These are phyloP conservation scores for Lampropteryx suffumata DNA, from an alignment of 2,888 invertebrate species.

Conservation along the genomic window DNA sequence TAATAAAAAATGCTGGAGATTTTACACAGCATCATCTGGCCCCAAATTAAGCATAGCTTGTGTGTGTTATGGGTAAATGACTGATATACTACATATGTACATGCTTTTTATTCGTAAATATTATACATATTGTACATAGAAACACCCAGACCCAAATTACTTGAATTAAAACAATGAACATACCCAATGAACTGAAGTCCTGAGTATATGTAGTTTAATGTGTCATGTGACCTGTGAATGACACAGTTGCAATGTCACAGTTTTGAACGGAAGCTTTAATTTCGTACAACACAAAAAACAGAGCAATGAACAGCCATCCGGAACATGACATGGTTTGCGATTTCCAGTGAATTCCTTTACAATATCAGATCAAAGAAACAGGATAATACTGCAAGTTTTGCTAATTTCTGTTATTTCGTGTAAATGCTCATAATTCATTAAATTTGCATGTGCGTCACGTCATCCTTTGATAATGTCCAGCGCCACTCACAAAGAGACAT, in stretches of 20 bases:
- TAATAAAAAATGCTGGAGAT: no score
- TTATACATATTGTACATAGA: no score
- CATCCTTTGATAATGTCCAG: constrained; percentile 8
- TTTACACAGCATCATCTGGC: no score
- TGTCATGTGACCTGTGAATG: constrained; percentile 12
- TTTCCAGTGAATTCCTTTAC: constrained; percentile 29
- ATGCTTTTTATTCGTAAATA: no score
- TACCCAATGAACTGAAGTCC: no score
- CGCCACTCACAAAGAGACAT: constrained; percentile 12
- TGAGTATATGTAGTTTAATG: background rate
- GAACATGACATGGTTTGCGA: constrained; percentile 34
- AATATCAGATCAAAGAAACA: constrained; percentile 9
- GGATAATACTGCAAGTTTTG: background rate
- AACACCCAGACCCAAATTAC: no score
- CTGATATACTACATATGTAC: no score
- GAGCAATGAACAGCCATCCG: constrained; percentile 35
- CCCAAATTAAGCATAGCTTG: no score
- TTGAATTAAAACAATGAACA: no score
- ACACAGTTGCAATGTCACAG: constrained; percentile 26
- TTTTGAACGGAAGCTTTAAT: constrained; percentile 47
- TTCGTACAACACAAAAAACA: constrained; percentile 45
- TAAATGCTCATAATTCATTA: no score
- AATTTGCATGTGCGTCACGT: background rate
- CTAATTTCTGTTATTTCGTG: background rate
- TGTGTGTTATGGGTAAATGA: no score